Evolutionary conservation across 2,113 vertebrate species (phyloP).

Genomic region (Oreochromis niloticus): DNA sequence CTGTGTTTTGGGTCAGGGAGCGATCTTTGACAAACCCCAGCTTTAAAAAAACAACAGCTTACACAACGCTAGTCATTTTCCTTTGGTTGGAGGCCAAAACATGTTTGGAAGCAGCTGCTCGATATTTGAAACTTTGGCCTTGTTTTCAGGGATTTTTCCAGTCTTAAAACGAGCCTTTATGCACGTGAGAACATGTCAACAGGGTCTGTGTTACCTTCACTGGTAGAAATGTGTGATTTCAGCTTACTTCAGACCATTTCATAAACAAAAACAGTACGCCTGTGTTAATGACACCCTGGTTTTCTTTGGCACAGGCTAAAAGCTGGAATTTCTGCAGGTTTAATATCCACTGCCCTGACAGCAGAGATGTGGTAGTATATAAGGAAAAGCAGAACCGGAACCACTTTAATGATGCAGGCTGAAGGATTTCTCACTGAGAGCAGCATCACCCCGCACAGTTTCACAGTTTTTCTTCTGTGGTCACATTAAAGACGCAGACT

Average conservation of each 20-base stretch:
- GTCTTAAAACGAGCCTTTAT: neutral
- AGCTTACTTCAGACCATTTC: neutral
- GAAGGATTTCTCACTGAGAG: neutral
- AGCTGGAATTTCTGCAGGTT: neutral
- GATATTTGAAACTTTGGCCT: neutral
- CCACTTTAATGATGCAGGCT: neutral
- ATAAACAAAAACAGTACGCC: neutral
- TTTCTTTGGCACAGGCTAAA: neutral
- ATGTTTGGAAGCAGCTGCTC: neutral
- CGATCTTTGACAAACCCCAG: neutral
- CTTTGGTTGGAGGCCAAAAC: neutral
- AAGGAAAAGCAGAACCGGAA: neutral
- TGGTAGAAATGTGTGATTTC: neutral
- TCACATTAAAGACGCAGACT: neutral
- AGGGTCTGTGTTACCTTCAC: rapidly evolving
- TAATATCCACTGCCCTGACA: neutral
- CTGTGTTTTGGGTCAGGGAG: neutral
- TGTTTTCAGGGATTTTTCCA: neutral
- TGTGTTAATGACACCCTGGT: neutral
- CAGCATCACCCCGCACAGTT: neutral
- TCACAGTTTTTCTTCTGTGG: neutral
- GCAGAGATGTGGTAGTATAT: neutral
- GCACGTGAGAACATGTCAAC: neutral
- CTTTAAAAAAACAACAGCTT: neutral
- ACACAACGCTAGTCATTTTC: neutral